Conservation (phyloP, 2,113 vertebrate genomes). For the Anoura caudifer region DNA sequence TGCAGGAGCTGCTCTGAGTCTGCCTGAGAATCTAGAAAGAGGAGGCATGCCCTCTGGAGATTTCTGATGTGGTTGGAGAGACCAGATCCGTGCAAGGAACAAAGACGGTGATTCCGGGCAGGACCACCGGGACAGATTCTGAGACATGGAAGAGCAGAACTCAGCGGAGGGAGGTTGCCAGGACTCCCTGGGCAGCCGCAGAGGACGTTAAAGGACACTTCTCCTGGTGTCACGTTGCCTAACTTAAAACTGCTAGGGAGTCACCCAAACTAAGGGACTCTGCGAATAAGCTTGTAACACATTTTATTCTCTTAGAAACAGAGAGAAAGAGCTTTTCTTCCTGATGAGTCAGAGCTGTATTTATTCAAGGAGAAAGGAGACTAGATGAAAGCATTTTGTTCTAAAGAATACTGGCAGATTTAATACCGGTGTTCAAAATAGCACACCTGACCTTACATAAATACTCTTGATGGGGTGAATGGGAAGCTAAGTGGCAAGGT, state of each 20-base stretch:
- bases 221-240: not conserved
- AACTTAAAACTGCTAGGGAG: not conserved
- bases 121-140: fast-evolving
- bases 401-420: conserved; percentile 59
- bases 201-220: not conserved
- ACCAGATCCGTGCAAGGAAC: not conserved
- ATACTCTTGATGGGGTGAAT: not conserved
- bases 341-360: not conserved
- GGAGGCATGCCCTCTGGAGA: not conserved
- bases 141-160: not conserved
- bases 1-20: not conserved
- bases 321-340: not conserved
- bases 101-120: not conserved
- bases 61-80: not conserved
- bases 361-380: conserved; percentile 46
- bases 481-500: not conserved
- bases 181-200: no score
- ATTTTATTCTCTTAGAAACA: not conserved
- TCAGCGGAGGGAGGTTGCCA: not conserved
- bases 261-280: not conserved
- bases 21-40: not conserved
- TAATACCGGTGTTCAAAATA: conserved; percentile 61
- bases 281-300: not conserved
- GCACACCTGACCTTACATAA: conserved; percentile 63
- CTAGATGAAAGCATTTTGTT: conserved; percentile 1